phyloP scores from a whole-genome alignment of 1,140 invertebrate genomes.

The Popillia japonica region DNA sequence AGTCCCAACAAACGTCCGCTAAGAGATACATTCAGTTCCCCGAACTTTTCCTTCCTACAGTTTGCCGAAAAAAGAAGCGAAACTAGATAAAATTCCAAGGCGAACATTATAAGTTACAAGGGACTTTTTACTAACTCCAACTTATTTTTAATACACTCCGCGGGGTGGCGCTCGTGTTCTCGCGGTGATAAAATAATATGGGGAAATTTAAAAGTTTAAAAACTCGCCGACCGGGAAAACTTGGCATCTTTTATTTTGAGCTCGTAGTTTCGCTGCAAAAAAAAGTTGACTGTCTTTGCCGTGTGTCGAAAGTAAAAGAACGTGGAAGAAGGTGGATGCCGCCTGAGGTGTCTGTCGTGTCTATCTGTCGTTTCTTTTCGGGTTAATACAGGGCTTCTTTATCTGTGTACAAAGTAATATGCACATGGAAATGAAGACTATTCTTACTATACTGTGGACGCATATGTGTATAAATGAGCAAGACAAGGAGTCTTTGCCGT shows the following conservation, averaged over 20 bases:
- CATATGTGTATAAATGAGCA: too few species aligned
- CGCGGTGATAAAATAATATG: slow-evolving; percentile 27
- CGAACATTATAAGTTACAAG: slow-evolving; percentile 33
- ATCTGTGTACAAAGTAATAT: too few species aligned
- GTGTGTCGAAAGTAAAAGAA: background rate
- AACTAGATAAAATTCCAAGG: slow-evolving; percentile 22
- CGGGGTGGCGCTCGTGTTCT: slow-evolving; percentile 23
- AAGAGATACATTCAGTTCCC: slow-evolving; percentile 10
- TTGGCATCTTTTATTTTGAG: slow-evolving; percentile 11
- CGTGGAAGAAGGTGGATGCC: background rate
- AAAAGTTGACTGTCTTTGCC: background rate
- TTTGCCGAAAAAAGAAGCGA: background rate
- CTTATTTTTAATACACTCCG: slow-evolving; percentile 29
- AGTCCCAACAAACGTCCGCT: background rate
- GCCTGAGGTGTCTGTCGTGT: background rate
- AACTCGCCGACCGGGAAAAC: slow-evolving; percentile 22
- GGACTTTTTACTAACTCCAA: background rate
- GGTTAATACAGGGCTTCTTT: too few species aligned
- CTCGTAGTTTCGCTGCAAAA: background rate
- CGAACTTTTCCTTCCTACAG: background rate
- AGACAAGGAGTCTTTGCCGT: too few species aligned
- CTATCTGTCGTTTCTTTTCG: background rate
- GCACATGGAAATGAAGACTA: too few species aligned
- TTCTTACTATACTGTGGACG: too few species aligned
- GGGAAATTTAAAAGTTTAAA: slow-evolving; percentile 31